Base-by-base conservation (phyloP, 2,888 invertebrate genomes). In the Muscina levida region DNA sequence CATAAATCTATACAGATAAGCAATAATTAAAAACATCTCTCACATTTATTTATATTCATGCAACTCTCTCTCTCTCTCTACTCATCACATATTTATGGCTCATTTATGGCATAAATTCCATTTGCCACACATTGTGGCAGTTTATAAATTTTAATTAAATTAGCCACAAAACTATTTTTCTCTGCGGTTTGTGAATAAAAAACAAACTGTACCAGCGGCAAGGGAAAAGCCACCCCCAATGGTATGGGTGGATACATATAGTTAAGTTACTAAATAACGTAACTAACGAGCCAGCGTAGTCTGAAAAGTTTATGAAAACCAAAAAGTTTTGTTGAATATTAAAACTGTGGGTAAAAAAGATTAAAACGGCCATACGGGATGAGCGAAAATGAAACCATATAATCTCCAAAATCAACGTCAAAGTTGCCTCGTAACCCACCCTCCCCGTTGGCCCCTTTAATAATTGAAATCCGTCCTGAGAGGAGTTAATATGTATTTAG, bases 81-180 rank as follows among this genome's bases (percentile, higher is more conserved):
- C 13, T 39, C 59, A 59, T 39, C 22, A 42, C 10, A 42, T 42
- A 62, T 62, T 39, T 26, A 62, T 62, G 39, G 42, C 37, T 42
- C 42, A 62, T 62, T 62, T 11, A 62, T 62, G 62, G 62, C 42
- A 13, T 17, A 37, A 42, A 62, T 39, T 39, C 26, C 39, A 57
- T 57, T 51, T 31, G 51, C 57, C 26, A 66, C 67, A 68, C 39
- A 68, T 51, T 68, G 53, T 51, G 39, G 37, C 53, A 68, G 37
- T 68, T 68, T 68, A 68, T 68, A 51, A 68, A 68, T 51, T 68
- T 68, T 68, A 68, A 68, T 68, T 68, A 53, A 68, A 68, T 68
- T 68, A 51, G 39, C 67, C 67, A 51, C 51, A 68, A 68, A 68
- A 68, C 67, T 53, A 68, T 68, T 68, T 13, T 51, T 39, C 62